A percentile compares a stretch with the other conserved stretches of the same genome.
Conservation (phyloP, 1,140 invertebrate species). For the Harpegnathos saltator region DNA sequence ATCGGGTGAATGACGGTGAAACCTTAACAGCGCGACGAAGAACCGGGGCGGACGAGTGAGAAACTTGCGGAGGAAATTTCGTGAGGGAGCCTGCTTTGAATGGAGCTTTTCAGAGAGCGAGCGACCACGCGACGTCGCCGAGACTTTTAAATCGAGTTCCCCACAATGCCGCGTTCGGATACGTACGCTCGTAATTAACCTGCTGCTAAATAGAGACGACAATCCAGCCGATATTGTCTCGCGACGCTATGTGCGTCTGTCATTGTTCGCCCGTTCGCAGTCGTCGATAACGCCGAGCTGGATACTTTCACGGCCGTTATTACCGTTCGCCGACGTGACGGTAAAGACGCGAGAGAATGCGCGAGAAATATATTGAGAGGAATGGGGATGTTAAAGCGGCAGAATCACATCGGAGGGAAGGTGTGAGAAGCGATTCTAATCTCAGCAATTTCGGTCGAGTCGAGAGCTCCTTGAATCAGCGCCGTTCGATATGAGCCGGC, state of each 20-base stretch:
- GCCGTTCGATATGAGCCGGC: too few relatives aligned
- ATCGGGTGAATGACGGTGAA: background rate
- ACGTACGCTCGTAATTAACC: conserved; percentile 19
- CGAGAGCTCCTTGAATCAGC: too few relatives aligned
- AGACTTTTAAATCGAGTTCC: conserved; percentile 32
- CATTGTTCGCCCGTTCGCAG: background rate
- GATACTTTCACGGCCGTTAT: conserved; percentile 4
- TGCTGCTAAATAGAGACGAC: background rate
- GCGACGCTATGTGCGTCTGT: background rate
- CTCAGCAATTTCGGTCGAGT: too few relatives aligned
- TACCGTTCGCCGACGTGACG: too few relatives aligned
- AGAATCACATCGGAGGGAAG: too few relatives aligned
- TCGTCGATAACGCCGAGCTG: conserved; percentile 4
- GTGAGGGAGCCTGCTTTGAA: background rate
- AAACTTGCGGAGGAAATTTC: too few relatives aligned
- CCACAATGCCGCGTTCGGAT: background rate
- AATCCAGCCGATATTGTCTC: background rate
- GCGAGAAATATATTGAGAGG: conserved; percentile 22
- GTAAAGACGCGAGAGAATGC: background rate
- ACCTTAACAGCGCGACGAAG: too few relatives aligned
- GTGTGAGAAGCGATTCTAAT: too few relatives aligned
- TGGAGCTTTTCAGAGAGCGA: background rate
- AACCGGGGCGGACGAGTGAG: too few relatives aligned
- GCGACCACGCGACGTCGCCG: background rate
- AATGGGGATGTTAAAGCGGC: background rate